Conservation (phyloP, 1,140 invertebrate species). For the Tenebrio molitor region DNA sequence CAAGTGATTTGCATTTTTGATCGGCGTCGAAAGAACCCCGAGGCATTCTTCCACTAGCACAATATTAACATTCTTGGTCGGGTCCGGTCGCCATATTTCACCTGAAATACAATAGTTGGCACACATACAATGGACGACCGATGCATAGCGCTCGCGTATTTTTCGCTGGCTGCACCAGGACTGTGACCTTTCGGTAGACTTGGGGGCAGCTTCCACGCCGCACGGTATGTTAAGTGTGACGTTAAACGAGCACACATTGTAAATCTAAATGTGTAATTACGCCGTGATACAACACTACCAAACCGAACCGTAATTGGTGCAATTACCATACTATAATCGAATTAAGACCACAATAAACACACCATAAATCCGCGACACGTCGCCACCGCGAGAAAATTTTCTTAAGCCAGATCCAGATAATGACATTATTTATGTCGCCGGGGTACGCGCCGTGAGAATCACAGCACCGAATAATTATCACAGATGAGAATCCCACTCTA, state of each 20-base stretch:
- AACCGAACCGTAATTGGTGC: constrained; percentile 45
- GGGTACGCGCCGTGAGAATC: constrained; percentile 20
- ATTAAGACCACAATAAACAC: constrained; percentile 40
- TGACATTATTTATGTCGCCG: constrained; percentile 30
- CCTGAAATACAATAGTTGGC: constrained; percentile 46
- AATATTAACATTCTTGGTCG: constrained; percentile 38
- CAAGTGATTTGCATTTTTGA: constrained; percentile 28
- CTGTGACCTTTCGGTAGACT: constrained; percentile 48
- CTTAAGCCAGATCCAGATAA: constrained; percentile 36
- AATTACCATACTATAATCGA: constrained; percentile 41
- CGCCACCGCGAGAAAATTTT: constrained; percentile 37
- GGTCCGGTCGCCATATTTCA: constrained; percentile 40
- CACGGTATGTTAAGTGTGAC: constrained; percentile 58
- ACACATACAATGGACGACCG: constrained; percentile 44
- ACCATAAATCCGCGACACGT: constrained; percentile 35
- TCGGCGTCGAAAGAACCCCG: constrained; percentile 1
- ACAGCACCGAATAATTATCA: constrained; percentile 12
- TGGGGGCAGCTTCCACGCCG: constrained; percentile 41
- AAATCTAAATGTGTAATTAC: constrained; percentile 58
- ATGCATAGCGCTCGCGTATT: constrained; percentile 39
- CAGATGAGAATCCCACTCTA: too few species aligned
- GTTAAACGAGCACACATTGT: constrained; percentile 54
- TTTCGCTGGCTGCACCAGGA: constrained; percentile 38
- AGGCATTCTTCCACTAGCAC: constrained; percentile 20
- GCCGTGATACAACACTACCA: constrained; percentile 48